Evolutionary conservation across 2,113 vertebrate species (phyloP), one percentile per base, ranked within the genome.

Genomic region (Oxyruncus cristatus): DNA sequence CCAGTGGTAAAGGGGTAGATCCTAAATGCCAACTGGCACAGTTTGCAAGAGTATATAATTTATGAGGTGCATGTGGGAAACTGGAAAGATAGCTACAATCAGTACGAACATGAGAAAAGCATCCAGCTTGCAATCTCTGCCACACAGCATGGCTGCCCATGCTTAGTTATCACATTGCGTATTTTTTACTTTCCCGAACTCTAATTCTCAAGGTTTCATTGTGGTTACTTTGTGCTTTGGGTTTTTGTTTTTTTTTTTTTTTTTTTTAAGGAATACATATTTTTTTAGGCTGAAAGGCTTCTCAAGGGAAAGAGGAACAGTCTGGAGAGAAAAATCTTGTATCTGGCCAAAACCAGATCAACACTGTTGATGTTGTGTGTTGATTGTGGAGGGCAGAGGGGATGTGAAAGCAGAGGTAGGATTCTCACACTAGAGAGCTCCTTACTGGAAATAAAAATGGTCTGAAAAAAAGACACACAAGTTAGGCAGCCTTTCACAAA

Each of bases 71-170:
- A 1, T 92, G 22, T 65, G 73, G 93, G 68, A 93, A 92, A 88
- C 79, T 90, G 72, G 65, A 88, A 86, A 94, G 88, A 92, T 71
- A 91, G 52, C 68, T 92, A 28, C 58, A 87, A 75, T 89, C 83
- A 92, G 42, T 68, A 89, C n/a, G 16, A 95, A 59, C 73, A 82
- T 33, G 75, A 90, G 42, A 61, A 95, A 95, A 94, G 78, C 53
- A 79, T 75, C 68, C 79, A 91, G 76, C 49, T 67, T 85, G 58
- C 65, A 96, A 91, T 95, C 85, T 94, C 83, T 94, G 79, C 42
- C 61, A 78, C 70, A 53, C 65, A 87, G 35, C 1, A 0, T 35
- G 61, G 61, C 41, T 94, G 56, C 44, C 73, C 53, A 75, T 95
- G 44, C 26, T 93, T 86, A 72, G 17, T 92, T 96, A 85, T 91